phyloP scores from a whole-genome alignment of 2,797 vertebrate genomes.

The Picus viridis region DNA sequence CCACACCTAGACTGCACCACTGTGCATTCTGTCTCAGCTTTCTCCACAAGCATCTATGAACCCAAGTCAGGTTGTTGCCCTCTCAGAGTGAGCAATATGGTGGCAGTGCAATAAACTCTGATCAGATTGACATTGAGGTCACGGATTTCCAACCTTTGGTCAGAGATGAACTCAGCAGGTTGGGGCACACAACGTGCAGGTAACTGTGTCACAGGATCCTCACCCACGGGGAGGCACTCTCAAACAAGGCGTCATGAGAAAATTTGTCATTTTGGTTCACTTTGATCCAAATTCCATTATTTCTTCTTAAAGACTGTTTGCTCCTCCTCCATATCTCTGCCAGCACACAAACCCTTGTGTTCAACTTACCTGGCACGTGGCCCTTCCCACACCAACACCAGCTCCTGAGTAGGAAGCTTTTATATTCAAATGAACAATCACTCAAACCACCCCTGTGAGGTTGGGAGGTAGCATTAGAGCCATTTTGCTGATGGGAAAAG shows the following conservation, averaged over 20 bases:
- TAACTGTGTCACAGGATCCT: not conserved
- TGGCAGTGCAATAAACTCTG: not conserved
- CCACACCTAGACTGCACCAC: not conserved
- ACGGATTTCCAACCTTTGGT: not conserved
- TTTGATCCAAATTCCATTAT: accelerated
- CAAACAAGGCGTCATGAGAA: not conserved
- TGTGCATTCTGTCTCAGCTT: not conserved
- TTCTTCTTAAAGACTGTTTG: not conserved
- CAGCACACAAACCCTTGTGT: not conserved
- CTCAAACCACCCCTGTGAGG: not conserved
- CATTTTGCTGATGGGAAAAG: not conserved
- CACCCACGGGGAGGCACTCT: conserved; percentile 56
- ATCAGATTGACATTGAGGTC: not conserved
- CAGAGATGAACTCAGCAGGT: not conserved
- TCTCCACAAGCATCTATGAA: not conserved
- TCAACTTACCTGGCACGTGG: not conserved
- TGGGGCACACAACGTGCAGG: not conserved
- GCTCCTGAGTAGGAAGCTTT: conserved; percentile 18
- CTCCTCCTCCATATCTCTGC: not conserved
- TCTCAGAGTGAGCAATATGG: not conserved
- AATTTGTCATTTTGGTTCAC: accelerated
- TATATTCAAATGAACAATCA: not conserved
- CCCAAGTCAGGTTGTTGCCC: not conserved
- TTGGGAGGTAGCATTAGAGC: not conserved
- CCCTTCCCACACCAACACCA: not conserved